A percentile compares a stretch with the other conserved stretches of the same genome.
These are phyloP conservation scores for Carcharodon carcharias DNA, from an alignment of 2,797 vertebrate genomes.

Conservation along the genomic window DNA sequence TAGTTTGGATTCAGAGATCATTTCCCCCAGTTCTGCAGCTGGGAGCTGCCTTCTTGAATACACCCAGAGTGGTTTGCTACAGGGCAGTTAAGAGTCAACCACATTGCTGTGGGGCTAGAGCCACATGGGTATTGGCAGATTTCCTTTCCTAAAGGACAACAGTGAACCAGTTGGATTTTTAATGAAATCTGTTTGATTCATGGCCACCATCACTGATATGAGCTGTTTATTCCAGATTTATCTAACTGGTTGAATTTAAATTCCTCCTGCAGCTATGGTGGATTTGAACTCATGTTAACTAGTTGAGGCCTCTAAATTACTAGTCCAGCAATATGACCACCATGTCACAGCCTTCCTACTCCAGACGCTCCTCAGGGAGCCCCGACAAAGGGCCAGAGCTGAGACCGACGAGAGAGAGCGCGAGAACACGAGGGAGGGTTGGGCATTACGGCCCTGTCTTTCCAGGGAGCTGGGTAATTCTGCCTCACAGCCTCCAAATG, in stretches of 20 bases:
- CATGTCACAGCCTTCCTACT: too few relatives aligned
- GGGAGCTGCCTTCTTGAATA: too few relatives aligned
- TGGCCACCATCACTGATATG: too few relatives aligned
- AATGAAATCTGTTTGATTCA: neutral
- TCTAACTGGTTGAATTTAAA: too few relatives aligned
- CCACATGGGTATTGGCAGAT: neutral
- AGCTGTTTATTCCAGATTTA: neutral
- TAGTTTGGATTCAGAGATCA: neutral
- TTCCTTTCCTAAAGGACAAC: neutral
- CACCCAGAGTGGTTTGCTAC: too few relatives aligned
- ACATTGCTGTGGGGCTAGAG: neutral
- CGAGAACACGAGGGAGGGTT: neutral
- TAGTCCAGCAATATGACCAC: too few relatives aligned
- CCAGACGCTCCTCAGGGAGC: too few relatives aligned
- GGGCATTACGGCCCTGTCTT: neutral
- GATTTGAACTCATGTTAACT: neutral
- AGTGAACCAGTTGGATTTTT: too few relatives aligned
- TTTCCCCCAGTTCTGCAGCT: neutral
- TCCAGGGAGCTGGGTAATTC: neutral
- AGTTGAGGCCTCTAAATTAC: neutral
- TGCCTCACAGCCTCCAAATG: neutral
- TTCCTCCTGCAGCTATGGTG: too few relatives aligned
- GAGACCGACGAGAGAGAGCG: neutral
- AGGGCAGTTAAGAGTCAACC: neutral
- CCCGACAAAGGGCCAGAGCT: too few relatives aligned